A percentile compares a stretch with the other conserved stretches of the same genome.
Evolutionary conservation across 2,113 vertebrate species (phyloP).

Genomic region (Pedionomus torquatus): DNA sequence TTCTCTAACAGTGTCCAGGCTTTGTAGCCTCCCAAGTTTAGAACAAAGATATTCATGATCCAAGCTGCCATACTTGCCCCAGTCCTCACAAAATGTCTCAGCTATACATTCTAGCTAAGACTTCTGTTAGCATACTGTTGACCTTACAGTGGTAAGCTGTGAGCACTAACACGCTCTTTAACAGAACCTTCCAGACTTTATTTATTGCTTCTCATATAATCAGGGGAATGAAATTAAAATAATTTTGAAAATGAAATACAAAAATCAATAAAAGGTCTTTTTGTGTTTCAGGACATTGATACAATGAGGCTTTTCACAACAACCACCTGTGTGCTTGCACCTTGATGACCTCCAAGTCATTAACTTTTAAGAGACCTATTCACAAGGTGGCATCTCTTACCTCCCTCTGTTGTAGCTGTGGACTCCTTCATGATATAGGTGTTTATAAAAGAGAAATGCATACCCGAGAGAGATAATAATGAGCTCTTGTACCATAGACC

Average conservation of each 20-base stretch:
- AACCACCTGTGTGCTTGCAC: background rate
- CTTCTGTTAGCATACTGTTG: background rate
- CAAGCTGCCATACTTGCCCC: background rate
- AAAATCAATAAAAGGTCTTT: background rate
- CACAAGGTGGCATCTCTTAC: background rate
- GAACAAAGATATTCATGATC: background rate
- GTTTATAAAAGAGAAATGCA: slow-evolving; percentile 4
- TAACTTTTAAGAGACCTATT: slow-evolving; percentile 42
- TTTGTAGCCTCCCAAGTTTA: background rate
- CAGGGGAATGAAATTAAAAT: background rate
- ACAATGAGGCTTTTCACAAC: background rate
- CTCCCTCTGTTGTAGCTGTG: background rate
- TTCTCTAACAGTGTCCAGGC: background rate
- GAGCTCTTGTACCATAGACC: background rate
- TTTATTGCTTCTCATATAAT: background rate
- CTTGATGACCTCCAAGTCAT: background rate
- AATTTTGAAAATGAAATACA: background rate
- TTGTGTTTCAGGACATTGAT: background rate
- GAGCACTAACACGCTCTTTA: background rate
- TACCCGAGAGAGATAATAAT: background rate
- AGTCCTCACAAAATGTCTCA: background rate
- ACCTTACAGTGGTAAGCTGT: background rate
- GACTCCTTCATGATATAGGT: background rate
- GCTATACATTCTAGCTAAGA: background rate
- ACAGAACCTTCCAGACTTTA: background rate